Evolutionary conservation across 2,888 invertebrate species (phyloP), one percentile per base, ranked within the genome.

Genomic region (Xanthia icteritia): DNA sequence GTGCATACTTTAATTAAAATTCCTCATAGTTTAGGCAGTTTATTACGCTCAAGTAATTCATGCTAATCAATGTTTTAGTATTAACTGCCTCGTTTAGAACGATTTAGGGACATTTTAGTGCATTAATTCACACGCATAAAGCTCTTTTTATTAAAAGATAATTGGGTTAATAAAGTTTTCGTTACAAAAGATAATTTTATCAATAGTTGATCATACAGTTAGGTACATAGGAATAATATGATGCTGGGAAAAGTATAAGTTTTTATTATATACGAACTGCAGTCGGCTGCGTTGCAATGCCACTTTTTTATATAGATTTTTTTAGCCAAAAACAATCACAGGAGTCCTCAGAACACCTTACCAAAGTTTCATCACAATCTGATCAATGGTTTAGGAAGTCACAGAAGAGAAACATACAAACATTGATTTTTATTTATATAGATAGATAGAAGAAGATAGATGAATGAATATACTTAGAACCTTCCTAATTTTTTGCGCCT

Each of bases 81-180:
- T 54, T n/a, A 45, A 54, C 6, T 54, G 13, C 54, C 36, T 51
- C 23, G 27, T 48, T 56, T n/a, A 80, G 8, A 39, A 27, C 11
- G 27, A 17, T 42, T 51, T 17, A 36, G 23, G 17, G 0, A 45
- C 15, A 36, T 56, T 80, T 70, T 20, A 70, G 36, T 70, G 31
- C 39, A 39, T 36, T 36, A 42, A 17, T 51, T 81, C 64, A 58
- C 77, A 73, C 77, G 54, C n/a, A 5, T 58, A 15, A 56, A 81
- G 9, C 15, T 48, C 4, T 20, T 63, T 15, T 48, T 45, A 23
- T 48, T 42, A 17, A 17, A 36, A 54, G 15, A 11, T 71, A 36
- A 70, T 54, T 69, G 36, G 17, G 1, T 36, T 80, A 15, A 20
- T 69, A 15, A 61, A 68, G 8, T 15, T 15, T 45, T 79, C 23